Conservation (phyloP, 2,113 vertebrate genomes). For the Ictidomys tridecemlineatus region DNA sequence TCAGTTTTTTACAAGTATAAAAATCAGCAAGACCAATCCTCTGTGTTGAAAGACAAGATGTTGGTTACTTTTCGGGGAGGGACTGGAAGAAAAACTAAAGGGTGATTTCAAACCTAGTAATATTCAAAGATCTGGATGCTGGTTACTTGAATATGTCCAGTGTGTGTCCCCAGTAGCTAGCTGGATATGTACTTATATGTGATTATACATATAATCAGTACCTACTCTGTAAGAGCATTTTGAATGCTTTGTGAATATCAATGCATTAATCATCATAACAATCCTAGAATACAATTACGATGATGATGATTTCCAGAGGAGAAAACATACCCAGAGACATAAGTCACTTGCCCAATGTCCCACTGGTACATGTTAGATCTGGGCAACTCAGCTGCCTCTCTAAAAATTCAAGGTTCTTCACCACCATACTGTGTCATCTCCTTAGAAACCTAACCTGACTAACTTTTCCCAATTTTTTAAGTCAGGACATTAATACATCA, state of each 20-base stretch:
- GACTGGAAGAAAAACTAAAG: accelerated
- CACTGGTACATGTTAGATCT: not conserved
- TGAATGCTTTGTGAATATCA: conserved; percentile 33
- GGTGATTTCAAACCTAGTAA: not conserved
- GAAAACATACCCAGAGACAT: not conserved
- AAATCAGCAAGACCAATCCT: not conserved
- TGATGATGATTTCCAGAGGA: not conserved
- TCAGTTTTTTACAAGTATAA: not conserved
- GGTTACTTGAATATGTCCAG: not conserved
- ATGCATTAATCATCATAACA: not conserved
- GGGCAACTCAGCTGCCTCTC: not conserved
- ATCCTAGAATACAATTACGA: not conserved
- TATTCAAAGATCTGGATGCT: not conserved
- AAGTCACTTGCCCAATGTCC: not conserved
- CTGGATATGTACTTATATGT: not conserved
- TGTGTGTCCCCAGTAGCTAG: not conserved
- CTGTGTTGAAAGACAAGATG: not conserved
- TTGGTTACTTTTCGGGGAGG: not conserved
- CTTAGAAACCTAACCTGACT: not conserved
- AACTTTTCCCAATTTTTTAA: not conserved
- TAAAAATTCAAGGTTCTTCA: not conserved
- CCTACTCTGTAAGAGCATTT: not conserved
- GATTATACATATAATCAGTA: not conserved
- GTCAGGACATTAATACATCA: not conserved
- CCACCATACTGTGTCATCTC: not conserved